Evolutionary conservation across 2,113 vertebrate species (phyloP).

Genomic region (Plecturocebus donacophilus): DNA sequence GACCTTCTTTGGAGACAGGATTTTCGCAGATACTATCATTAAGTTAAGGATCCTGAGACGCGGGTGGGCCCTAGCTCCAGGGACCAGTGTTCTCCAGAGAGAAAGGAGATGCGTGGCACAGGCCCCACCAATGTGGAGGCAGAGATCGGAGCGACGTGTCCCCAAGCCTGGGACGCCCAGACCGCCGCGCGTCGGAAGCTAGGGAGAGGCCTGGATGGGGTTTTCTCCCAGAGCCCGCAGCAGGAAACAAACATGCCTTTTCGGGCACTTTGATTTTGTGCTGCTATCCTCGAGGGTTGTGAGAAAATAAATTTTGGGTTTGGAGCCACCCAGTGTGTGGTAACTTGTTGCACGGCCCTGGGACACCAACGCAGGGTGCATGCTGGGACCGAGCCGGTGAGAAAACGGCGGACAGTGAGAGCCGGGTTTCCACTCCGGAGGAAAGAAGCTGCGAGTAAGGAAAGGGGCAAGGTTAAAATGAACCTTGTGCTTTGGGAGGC

Average conservation of each 20-base stretch:
- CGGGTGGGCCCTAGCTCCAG: background rate
- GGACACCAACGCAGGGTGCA: background rate
- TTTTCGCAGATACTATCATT: background rate
- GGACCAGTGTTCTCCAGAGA: background rate
- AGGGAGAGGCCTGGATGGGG: background rate
- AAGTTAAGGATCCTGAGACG: background rate
- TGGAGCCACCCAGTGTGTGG: background rate
- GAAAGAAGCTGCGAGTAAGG: background rate
- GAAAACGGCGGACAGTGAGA: background rate
- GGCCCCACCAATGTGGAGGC: background rate
- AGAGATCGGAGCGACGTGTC: background rate
- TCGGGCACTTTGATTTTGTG: background rate
- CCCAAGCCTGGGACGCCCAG: background rate
- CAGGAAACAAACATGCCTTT: background rate
- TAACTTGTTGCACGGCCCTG: background rate
- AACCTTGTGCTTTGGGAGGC: background rate
- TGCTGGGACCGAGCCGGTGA: background rate
- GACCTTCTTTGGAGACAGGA: background rate
- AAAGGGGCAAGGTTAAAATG: background rate
- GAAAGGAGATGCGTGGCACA: background rate
- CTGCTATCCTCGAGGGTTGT: background rate
- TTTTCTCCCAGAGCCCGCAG: background rate
- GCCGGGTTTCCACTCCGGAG: background rate
- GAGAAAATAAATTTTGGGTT: background rate
- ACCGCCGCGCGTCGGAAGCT: background rate